Percentiles rank a stretch among this genome's conserved stretches.
phyloP scores from a whole-genome alignment of 1,140 invertebrate species.

The Mercenaria mercenaria region DNA sequence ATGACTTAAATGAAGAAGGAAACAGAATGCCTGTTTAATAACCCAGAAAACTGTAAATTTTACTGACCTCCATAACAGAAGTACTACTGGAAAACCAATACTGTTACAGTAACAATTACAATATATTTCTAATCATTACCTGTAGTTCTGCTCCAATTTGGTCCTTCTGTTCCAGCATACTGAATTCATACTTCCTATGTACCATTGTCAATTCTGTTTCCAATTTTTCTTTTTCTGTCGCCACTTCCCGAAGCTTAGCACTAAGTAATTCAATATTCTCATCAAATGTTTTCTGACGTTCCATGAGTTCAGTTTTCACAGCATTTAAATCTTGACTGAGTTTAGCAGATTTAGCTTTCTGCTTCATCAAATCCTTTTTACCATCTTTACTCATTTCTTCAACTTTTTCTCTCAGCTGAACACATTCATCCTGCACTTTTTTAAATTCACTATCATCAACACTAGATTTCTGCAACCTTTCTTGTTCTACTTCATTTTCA shows the following conservation, averaged over 20 bases:
- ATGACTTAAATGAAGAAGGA: no score
- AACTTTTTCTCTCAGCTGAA: conserved; percentile 73
- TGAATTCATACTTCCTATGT: conserved; percentile 80
- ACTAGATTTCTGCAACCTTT: conserved; percentile 50
- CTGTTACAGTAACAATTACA: no score
- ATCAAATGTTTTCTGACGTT: conserved; percentile 81
- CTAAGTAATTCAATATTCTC: conserved; percentile 79
- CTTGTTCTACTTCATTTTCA: conserved; percentile 58
- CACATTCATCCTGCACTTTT: conserved; percentile 70
- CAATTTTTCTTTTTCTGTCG: conserved; percentile 77
- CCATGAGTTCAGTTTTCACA: conserved; percentile 83
- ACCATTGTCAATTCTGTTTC: conserved; percentile 80
- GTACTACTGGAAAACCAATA: no score
- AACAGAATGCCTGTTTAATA: no score
- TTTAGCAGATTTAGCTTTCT: conserved; percentile 75
- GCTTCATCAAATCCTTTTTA: conserved; percentile 70
- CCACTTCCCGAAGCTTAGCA: conserved; percentile 75
- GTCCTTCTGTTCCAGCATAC: conserved; percentile 80
- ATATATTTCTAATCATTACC: no score
- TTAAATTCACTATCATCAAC: conserved; percentile 53
- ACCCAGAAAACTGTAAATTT: no score
- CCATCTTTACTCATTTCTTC: conserved; percentile 72
- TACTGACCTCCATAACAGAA: no score
- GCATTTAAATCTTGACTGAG: conserved; percentile 76
- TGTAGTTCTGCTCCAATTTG: conserved; percentile 79